Evolutionary conservation across 1,140 invertebrate species (phyloP).

Genomic region (Ylistrum balloti): DNA sequence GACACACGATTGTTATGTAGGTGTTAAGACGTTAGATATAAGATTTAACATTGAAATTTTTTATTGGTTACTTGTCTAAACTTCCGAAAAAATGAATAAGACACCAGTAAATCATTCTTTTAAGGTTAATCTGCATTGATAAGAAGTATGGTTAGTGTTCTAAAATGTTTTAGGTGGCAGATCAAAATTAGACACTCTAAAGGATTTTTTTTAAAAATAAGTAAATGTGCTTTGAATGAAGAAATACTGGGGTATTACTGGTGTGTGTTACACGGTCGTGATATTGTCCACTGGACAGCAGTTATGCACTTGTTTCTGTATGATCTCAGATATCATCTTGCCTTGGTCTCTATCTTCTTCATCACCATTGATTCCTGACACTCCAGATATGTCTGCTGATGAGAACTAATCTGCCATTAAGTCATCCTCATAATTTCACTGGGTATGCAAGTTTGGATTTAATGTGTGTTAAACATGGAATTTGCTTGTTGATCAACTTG

Average conservation of each 20-base stretch:
- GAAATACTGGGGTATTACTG: background rate
- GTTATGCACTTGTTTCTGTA: background rate
- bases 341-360: background rate
- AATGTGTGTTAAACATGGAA: background rate
- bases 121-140: no score
- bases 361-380: background rate
- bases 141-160: no score
- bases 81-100: background rate
- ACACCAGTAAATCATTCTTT: no score
- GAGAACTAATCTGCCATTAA: background rate
- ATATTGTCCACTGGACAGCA: background rate
- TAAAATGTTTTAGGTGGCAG: background rate
- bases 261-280: background rate
- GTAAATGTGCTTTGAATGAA: background rate
- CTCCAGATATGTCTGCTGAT: background rate
- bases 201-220: no score
- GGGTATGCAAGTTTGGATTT: no score
- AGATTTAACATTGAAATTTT: no score
- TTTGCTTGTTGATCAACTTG: no score
- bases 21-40: no score
- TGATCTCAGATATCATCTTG: conserved; percentile 12
- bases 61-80: background rate
- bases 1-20: no score
- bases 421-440: no score
- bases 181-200: no score